Base-by-base conservation (phyloP, 2,888 invertebrate species). In the Penaeus monodon region DNA sequence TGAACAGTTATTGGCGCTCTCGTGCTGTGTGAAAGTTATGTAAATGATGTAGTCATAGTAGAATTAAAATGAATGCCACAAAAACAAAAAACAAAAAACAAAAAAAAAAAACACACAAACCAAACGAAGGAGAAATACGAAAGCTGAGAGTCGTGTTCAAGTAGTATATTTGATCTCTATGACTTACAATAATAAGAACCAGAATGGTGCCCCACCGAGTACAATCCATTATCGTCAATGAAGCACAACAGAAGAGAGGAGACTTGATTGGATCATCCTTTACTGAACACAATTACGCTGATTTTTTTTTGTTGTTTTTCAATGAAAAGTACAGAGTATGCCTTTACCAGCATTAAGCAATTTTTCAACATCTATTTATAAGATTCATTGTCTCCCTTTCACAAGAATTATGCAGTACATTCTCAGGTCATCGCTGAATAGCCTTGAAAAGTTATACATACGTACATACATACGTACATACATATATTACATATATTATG, bases 81-180 rank as follows among this genome's bases (percentile, higher is more conserved):
- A 3, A 33, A 38, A n/a, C 4, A 44, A 44, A 44, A 44, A 44
- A 7, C 10, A 49, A 49, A 49, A 6, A 73, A n/a, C 3, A 73
- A 73, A 74, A 24, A 24, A 74, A 29, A 74, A 17, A 44, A 22
- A 22, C 22, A 38, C 10, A 24, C 22, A 77, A 44, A 49, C 7
- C 20, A 44, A 68, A 68, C 68, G 27, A 68, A 44, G 77, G 77
- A 49, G n/a, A 77, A 12, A 24, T 49, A 77, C 24, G 29, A 77
- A 77, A 17, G 49, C 44, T 17, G 38, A 77, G 33, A 57, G 22
- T 65, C 86, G 77, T 81, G 81, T 86, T 86, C 86, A 86, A 81
- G 81, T 86, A 86, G 81, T 86, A 86, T 86, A 86, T 86, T 86
- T 86, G 86, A 86, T 78, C 86, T 86, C 82, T 86, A 86, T 86